Conservation (phyloP, 1,140 invertebrate species). For the Platyscapa corneri region DNA sequence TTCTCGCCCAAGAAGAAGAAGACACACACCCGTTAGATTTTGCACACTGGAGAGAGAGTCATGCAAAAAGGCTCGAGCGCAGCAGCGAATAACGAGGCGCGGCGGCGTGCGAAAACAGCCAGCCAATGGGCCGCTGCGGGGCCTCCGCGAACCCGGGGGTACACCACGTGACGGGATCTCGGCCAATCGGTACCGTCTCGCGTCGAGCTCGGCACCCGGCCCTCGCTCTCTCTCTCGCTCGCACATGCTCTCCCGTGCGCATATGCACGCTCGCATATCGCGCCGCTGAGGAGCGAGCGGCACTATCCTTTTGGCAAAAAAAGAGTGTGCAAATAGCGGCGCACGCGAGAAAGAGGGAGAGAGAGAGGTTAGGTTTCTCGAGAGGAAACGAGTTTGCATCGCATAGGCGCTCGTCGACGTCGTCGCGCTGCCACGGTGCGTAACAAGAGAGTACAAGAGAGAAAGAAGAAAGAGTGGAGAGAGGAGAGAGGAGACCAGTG, state of each 20-base stretch:
- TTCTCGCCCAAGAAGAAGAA: background rate
- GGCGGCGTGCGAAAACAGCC: conserved; percentile 29
- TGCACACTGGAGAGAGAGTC: conserved; percentile 42
- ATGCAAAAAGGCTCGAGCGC: conserved; percentile 27
- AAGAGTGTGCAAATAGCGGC: conserved; percentile 54
- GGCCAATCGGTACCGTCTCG: conserved; percentile 54
- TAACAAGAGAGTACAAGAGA: conserved; percentile 31
- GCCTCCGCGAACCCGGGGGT: conserved; percentile 49
- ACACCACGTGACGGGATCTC: conserved; percentile 62
- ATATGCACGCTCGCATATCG: conserved; percentile 1
- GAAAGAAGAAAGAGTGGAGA: conserved; percentile 41
- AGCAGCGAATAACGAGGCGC: conserved; percentile 33
- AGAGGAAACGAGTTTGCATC: conserved; percentile 69
- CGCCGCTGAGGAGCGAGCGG: conserved; percentile 37
- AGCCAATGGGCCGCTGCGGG: conserved; percentile 48
- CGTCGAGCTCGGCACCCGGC: background rate
- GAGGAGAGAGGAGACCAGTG: conserved; percentile 38
- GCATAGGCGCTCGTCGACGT: conserved; percentile 54
- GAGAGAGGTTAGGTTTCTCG: conserved; percentile 42
- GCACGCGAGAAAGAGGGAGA: conserved; percentile 42
- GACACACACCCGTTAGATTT: conserved; percentile 70
- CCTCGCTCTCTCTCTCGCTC: conserved; percentile 34
- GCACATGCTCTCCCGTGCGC: conserved; percentile 20
- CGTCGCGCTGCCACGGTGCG: background rate
- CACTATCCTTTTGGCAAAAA: conserved; percentile 52